Evolutionary conservation across 2,797 vertebrate species (phyloP).

Genomic region (Hybognathus amarus): DNA sequence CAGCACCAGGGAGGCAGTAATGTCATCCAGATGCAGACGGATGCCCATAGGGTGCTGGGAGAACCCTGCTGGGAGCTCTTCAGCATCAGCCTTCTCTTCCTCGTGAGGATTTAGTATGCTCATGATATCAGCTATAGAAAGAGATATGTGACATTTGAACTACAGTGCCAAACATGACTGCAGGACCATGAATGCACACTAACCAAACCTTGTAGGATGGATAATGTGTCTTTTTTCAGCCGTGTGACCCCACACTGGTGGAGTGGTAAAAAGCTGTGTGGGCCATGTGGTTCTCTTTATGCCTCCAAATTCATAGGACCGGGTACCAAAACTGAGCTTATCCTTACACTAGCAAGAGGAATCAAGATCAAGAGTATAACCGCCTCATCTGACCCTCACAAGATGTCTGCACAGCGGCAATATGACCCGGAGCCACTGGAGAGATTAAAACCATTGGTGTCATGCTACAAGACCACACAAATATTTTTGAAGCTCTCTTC

Average conservation of each 20-base stretch:
- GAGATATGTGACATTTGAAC: neutral
- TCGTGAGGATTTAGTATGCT: neutral
- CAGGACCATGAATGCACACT: neutral
- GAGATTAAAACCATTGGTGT: conserved; percentile 30
- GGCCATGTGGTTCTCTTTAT: conserved; percentile 63
- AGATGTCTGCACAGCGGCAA: conserved; percentile 7
- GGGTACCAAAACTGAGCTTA: conserved; percentile 17
- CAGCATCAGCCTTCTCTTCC: neutral
- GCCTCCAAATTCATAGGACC: conserved; percentile 47
- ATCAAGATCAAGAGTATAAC: conserved; percentile 25
- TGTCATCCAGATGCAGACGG: conserved; percentile 57
- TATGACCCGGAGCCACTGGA: conserved; percentile 13
- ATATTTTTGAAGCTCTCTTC: conserved; percentile 31
- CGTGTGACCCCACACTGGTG: conserved; percentile 36
- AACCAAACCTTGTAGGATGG: neutral
- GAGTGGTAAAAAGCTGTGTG: conserved; percentile 30
- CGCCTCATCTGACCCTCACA: conserved; percentile 24
- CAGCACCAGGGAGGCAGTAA: conserved; percentile 55
- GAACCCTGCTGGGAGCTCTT: conserved; percentile 27
- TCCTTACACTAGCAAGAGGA: conserved; percentile 37
- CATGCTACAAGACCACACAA: conserved; percentile 17
- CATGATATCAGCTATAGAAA: neutral
- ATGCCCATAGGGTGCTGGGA: conserved; percentile 39
- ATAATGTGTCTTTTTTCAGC: neutral
- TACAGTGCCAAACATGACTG: neutral